Evolutionary conservation across 2,888 invertebrate genomes (phyloP).

Genomic region (Agonopterix subpropinquella): DNA sequence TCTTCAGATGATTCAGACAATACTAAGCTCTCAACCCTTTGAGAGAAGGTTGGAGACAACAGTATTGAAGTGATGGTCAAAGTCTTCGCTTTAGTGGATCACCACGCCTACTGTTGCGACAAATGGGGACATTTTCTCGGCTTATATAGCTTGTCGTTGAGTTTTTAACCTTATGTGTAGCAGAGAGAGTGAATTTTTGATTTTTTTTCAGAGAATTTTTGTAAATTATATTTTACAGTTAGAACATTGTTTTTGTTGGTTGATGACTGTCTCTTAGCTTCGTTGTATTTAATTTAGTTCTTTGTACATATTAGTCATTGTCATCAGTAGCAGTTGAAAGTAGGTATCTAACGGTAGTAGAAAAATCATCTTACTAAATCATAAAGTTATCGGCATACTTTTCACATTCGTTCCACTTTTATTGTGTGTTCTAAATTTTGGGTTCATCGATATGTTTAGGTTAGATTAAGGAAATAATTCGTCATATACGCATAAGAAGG

Average conservation of each 20-base stretch:
- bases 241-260: constrained; percentile 5
- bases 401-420: no score
- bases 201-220: constrained; percentile 3
- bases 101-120: constrained; percentile 66
- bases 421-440: no score
- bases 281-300: no score
- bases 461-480: no score
- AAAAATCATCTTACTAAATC: no score
- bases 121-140: constrained; percentile 62
- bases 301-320: no score
- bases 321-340: no score
- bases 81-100: constrained; percentile 33
- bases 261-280: constrained; percentile 2
- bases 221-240: constrained; percentile 17
- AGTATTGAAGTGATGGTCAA: constrained; percentile 7
- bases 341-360: no score
- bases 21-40: constrained; percentile 11
- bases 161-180: constrained; percentile 10
- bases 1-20: constrained; percentile 2
- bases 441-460: no score
- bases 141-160: constrained; percentile 10
- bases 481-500: no score
- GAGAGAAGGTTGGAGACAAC: constrained; percentile 8
- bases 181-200: neutral
- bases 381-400: no score